These are phyloP conservation scores for Torymus auratus DNA, from an alignment of 2,888 invertebrate genomes.

Conservation along the genomic window DNA sequence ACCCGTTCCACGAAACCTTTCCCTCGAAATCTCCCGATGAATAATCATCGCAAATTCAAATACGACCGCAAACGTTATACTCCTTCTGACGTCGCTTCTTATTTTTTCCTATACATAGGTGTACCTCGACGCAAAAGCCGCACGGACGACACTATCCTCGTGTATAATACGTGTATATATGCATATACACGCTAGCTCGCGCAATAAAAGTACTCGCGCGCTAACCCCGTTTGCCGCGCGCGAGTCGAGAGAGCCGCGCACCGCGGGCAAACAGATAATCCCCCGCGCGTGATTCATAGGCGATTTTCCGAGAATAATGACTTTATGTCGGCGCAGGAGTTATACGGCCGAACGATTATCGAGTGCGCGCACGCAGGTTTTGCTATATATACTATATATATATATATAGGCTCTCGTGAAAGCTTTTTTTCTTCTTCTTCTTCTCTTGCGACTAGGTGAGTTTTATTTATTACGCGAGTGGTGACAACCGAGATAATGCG, in stretches of 20 bases:
- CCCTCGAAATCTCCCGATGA: slow-evolving; percentile 8
- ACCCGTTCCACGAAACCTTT: not conserved
- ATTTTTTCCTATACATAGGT: no score
- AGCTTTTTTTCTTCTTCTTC: not conserved
- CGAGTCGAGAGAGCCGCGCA: no score
- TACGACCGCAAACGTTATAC: no score
- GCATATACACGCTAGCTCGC: no score
- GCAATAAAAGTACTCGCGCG: no score
- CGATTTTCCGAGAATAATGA: slow-evolving; percentile 56
- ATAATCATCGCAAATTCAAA: slow-evolving; percentile 32
- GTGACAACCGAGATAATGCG: slow-evolving; percentile 6
- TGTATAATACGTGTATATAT: no score
- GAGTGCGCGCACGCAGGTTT: slow-evolving; percentile 21
- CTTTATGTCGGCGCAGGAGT: slow-evolving; percentile 38
- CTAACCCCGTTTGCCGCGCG: no score
- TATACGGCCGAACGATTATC: slow-evolving; percentile 49
- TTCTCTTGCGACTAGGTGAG: not conserved
- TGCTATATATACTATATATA: not conserved
- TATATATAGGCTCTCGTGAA: not conserved
- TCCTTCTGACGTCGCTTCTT: no score
- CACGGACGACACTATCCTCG: no score
- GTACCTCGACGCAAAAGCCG: no score
- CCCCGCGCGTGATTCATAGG: slow-evolving; percentile 49
- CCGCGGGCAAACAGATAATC: slow-evolving; percentile 53
- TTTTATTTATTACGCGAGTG: slow-evolving; percentile 17